These are phyloP conservation scores for Crenuchus spilurus DNA, from an alignment of 2,797 vertebrate genomes.

Conservation along the genomic window DNA sequence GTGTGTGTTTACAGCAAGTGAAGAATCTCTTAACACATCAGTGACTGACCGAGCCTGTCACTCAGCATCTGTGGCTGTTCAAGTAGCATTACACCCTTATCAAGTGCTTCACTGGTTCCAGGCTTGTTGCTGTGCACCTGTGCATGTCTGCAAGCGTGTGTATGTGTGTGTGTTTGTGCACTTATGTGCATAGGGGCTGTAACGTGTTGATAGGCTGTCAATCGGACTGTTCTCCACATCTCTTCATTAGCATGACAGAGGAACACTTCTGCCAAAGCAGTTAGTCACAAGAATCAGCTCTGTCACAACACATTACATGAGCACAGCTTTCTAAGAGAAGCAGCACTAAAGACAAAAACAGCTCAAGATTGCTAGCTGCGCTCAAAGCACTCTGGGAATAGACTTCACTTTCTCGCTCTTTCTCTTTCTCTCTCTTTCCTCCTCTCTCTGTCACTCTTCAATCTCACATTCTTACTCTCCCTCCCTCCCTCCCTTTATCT, in stretches of 20 bases:
- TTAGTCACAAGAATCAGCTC: conserved; percentile 80
- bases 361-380: conserved; percentile 45
- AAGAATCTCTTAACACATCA: conserved; percentile 39
- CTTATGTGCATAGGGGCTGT: conserved; percentile 27
- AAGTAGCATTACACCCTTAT: conserved; percentile 19
- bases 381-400: conserved; percentile 50
- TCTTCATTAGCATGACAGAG: conserved; percentile 80
- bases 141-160: conserved; percentile 38
- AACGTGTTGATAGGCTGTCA: conserved; percentile 65
- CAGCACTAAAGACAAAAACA: conserved; percentile 66
- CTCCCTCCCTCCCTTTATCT: background rate
- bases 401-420: conserved; percentile 53
- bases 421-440: conserved; percentile 1
- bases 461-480: background rate
- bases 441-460: background rate
- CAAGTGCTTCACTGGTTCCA: conserved; percentile 10
- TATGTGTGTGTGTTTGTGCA: conserved; percentile 44
- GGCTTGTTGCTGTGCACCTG: conserved; percentile 37
- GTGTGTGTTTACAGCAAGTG: conserved; percentile 19
- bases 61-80: conserved; percentile 34
- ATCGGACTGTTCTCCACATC: conserved; percentile 70
- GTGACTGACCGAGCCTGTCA: conserved; percentile 39
- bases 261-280: conserved; percentile 77
- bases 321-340: conserved; percentile 65
- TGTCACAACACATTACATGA: conserved; percentile 81